These are phyloP conservation scores for Chaetura pelagica DNA, from an alignment of 2,113 vertebrate species.

Conservation along the genomic window DNA sequence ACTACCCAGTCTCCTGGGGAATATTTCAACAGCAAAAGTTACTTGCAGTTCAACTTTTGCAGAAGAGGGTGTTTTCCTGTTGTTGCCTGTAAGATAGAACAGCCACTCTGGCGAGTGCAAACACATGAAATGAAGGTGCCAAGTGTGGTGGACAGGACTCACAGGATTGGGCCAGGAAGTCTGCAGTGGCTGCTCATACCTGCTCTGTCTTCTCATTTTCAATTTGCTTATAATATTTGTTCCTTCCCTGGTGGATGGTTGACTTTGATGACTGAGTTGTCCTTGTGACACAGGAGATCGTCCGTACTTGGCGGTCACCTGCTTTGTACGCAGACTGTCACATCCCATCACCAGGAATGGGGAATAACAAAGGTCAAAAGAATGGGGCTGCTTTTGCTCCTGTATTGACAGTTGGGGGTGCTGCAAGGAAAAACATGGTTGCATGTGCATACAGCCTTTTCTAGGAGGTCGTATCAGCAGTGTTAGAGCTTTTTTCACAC, in stretches of 20 bases:
- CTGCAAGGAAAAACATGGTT: background rate
- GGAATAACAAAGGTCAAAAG: background rate
- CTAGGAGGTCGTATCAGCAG: background rate
- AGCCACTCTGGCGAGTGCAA: background rate
- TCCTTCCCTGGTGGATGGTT: background rate
- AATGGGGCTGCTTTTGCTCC: background rate
- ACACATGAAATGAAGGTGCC: background rate
- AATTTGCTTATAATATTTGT: background rate
- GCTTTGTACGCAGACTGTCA: background rate
- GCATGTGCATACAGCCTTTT: background rate
- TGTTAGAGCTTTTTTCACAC: background rate
- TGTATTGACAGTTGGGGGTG: background rate
- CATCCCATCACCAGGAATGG: accelerated
- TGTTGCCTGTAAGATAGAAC: background rate
- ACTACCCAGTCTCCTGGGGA: background rate
- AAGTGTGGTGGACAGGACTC: background rate
- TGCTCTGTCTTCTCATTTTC: background rate
- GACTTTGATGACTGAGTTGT: background rate
- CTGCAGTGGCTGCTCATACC: background rate
- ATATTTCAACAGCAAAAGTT: background rate
- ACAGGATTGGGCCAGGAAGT: background rate
- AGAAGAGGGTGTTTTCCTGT: background rate
- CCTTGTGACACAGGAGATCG: background rate
- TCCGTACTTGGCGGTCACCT: background rate
- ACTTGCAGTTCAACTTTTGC: background rate